Conservation (phyloP, 1,140 invertebrate genomes). For the Rhopalosiphum padi region DNA sequence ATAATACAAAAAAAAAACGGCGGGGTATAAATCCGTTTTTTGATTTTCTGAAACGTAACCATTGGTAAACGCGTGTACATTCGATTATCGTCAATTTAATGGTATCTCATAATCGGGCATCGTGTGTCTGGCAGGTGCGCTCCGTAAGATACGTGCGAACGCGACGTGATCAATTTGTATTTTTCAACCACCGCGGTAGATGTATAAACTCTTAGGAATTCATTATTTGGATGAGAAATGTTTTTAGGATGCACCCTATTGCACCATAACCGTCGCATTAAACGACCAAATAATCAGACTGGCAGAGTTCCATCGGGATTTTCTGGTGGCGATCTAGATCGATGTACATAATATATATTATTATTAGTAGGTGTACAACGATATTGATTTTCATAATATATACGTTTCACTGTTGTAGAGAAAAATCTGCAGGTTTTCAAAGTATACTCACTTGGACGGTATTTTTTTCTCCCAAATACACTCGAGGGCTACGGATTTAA, state of each 20-base stretch:
- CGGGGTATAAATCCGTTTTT: neutral
- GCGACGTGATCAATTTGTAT: neutral
- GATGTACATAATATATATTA: too few species aligned
- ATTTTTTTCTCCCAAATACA: neutral
- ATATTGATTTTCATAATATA: neutral
- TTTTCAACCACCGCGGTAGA: neutral
- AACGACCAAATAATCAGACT: neutral
- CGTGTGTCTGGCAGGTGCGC: neutral
- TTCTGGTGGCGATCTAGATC: neutral
- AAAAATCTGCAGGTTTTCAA: neutral
- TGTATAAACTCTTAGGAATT: neutral
- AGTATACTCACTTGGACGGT: neutral
- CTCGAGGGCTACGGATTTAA: neutral
- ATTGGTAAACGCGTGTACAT: neutral
- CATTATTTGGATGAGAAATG: neutral
- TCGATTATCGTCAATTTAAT: constrained; percentile 3
- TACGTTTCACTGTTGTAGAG: neutral
- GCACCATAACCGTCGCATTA: neutral
- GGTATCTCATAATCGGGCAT: neutral
- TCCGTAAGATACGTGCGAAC: neutral
- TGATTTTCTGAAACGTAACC: neutral
- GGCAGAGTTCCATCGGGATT: neutral
- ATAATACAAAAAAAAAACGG: neutral
- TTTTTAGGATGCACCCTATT: neutral
- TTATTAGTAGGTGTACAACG: too few species aligned